Evolutionary conservation across 2,113 vertebrate genomes (phyloP).

Genomic region (Gasterosteus aculeatus): DNA sequence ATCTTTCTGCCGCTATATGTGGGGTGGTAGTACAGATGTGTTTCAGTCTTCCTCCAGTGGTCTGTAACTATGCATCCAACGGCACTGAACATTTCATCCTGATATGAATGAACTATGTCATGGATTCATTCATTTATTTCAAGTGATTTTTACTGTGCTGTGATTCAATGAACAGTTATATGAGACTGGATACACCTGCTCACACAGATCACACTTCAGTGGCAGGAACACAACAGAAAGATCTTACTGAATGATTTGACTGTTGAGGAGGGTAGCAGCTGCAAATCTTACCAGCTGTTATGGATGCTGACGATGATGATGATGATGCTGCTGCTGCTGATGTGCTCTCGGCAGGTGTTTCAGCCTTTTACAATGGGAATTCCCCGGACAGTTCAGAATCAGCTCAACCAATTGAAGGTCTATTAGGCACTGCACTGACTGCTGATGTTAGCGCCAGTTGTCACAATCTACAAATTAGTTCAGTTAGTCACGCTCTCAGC

Average conservation of each 20-base stretch:
- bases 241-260: neutral
- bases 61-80: neutral
- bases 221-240: neutral
- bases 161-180: neutral
- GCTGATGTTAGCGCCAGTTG: conserved; percentile 89
- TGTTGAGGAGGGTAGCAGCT: neutral
- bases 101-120: neutral
- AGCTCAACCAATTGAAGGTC: conserved; percentile 85
- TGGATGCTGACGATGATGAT: neutral
- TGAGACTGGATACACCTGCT: neutral
- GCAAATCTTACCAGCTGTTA: neutral
- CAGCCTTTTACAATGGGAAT: conserved; percentile 41
- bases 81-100: neutral
- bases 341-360: neutral
- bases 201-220: neutral
- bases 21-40: neutral
- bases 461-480: conserved; percentile 92
- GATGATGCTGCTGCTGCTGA: too few relatives aligned
- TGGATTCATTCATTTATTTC: too few relatives aligned
- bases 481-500: conserved; percentile 89
- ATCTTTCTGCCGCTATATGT: too few relatives aligned
- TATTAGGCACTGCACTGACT: conserved; percentile 88
- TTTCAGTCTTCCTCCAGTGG: neutral
- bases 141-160: neutral
- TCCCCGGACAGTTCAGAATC: conserved; percentile 33